Percentiles rank a stretch among this genome's conserved stretches.
Conservation (phyloP, 2,797 vertebrate species). For the Pangasius djambal region DNA sequence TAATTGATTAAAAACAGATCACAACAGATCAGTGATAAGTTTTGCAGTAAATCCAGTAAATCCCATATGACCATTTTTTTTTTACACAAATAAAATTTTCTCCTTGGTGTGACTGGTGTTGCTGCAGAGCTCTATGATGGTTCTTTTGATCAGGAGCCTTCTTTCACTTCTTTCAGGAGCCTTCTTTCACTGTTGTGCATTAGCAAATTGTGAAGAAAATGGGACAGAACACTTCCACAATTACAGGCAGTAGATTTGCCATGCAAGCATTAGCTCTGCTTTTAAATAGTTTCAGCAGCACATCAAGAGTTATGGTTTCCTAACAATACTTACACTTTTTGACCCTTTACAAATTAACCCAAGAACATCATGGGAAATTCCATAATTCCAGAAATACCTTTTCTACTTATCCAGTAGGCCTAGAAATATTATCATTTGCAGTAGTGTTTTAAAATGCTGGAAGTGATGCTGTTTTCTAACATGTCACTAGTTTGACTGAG, state of each 20-base stretch:
- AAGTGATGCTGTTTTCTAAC: background rate
- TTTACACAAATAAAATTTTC: background rate
- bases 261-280: background rate
- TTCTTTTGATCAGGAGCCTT: background rate
- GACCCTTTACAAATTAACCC: background rate
- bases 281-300: background rate
- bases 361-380: background rate
- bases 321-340: slow-evolving; percentile 10
- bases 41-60: background rate
- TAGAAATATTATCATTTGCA: slow-evolving; percentile 2
- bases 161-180: too few species aligned
- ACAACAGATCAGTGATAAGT: background rate
- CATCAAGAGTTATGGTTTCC: background rate
- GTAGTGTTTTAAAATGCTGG: background rate
- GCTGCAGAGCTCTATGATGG: background rate
- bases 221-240: background rate
- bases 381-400: background rate
- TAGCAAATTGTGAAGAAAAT: background rate
- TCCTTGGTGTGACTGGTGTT: background rate
- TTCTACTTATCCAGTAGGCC: background rate
- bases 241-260: background rate
- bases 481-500: background rate
- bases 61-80: background rate
- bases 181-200: background rate
- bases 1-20: background rate